These are phyloP conservation scores for Phlogophora meticulosa DNA, from an alignment of 2,888 invertebrate genomes.

Conservation along the genomic window DNA sequence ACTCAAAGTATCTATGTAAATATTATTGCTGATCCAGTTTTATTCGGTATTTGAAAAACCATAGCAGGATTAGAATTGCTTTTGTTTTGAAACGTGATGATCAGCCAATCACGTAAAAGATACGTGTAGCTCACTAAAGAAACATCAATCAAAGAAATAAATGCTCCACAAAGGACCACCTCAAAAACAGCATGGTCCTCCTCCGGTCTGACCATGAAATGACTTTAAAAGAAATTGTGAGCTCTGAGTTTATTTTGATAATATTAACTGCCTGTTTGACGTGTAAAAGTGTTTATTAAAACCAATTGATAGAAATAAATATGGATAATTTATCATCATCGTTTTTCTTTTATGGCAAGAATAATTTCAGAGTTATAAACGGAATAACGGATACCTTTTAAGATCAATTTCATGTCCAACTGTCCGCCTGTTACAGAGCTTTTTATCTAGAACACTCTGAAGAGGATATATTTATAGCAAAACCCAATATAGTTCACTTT, in stretches of 20 bases:
- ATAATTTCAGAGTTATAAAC: too few species aligned
- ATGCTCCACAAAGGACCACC: too few species aligned
- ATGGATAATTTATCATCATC: too few species aligned
- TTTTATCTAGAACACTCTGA: neutral
- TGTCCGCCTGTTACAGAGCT: neutral
- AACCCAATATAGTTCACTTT: neutral
- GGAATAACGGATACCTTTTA: neutral
- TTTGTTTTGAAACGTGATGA: neutral
- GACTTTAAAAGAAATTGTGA: too few species aligned
- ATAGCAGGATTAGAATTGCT: neutral
- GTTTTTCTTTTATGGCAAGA: too few species aligned
- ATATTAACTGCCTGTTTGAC: too few species aligned
- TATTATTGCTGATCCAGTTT: neutral
- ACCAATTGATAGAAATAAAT: too few species aligned
- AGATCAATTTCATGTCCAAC: neutral
- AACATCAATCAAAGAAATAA: neutral
- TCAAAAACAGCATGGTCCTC: too few species aligned
- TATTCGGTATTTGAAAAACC: neutral
- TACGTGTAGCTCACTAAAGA: neutral
- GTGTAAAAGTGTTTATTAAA: too few species aligned
- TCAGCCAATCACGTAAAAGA: neutral
- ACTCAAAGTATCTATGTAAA: neutral
- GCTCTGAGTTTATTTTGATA: too few species aligned
- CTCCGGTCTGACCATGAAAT: too few species aligned
- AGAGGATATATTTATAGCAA: neutral